These are phyloP conservation scores for Rhadina sibilatrix DNA, from an alignment of 2,113 vertebrate species.

Conservation along the genomic window DNA sequence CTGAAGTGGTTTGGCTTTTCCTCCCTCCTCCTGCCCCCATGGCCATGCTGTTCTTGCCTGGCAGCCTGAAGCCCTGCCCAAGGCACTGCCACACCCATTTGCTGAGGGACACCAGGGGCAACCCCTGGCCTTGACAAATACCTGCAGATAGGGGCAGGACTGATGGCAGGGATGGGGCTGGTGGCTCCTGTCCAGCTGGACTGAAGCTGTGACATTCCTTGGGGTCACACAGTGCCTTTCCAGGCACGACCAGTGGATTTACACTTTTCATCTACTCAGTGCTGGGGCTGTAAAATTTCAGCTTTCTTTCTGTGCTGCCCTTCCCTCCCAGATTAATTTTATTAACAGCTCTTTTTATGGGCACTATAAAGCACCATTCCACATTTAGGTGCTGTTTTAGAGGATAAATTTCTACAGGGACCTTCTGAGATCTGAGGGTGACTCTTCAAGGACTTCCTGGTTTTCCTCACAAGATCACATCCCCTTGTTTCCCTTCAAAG, in stretches of 20 bases:
- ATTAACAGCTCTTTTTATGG: background rate
- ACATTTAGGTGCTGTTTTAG: background rate
- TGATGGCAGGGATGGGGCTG: background rate
- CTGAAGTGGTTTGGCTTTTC: accelerated
- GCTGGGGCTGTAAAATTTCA: background rate
- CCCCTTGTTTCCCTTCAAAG: background rate
- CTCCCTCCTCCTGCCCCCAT: background rate
- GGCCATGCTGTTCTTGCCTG: accelerated
- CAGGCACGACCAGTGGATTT: background rate
- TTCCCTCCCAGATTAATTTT: conserved; percentile 2
- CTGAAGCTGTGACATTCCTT: background rate
- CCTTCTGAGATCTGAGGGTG: background rate
- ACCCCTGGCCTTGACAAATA: background rate
- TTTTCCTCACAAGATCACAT: background rate
- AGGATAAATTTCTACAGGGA: background rate
- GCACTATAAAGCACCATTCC: background rate
- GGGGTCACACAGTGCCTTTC: background rate
- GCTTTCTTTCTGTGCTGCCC: background rate
- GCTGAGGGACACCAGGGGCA: background rate
- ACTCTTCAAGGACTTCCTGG: background rate
- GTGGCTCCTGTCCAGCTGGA: background rate
- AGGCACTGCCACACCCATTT: background rate
- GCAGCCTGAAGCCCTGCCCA: background rate
- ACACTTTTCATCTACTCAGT: background rate
- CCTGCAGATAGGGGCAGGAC: background rate